Conservation (phyloP, 2,888 invertebrate genomes). For the Lumbricus terrestris region DNA sequence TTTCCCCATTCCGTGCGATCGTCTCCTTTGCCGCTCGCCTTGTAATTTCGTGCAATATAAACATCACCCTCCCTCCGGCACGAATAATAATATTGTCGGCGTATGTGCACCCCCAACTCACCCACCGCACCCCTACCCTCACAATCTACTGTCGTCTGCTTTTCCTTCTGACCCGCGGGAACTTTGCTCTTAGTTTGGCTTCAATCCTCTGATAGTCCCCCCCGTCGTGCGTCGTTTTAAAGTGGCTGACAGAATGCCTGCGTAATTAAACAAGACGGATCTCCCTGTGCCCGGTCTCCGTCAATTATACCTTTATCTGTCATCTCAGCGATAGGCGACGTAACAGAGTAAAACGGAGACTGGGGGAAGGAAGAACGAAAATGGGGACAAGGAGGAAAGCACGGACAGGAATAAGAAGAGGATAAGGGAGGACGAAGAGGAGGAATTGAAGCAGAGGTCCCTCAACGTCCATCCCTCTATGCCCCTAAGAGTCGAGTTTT, state of each 20-base stretch:
- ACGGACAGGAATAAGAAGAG: too few species aligned
- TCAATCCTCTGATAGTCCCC: not conserved
- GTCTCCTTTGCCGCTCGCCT: not conserved
- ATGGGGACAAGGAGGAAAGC: too few species aligned
- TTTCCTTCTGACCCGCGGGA: too few species aligned
- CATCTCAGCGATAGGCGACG: not conserved
- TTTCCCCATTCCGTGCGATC: not conserved
- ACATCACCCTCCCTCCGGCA: not conserved
- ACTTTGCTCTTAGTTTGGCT: not conserved
- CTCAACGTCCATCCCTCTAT: too few species aligned
- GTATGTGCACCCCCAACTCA: not conserved
- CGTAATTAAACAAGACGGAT: not conserved
- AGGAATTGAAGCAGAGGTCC: not conserved
- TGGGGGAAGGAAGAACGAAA: not conserved
- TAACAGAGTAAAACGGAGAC: not conserved
- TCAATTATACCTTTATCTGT: constrained; percentile 3
- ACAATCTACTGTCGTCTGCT: too few species aligned
- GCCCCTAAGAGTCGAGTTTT: too few species aligned
- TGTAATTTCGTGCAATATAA: not conserved
- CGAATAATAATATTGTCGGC: not conserved
- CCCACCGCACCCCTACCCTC: not conserved
- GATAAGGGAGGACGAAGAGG: not conserved
- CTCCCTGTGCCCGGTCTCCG: not conserved
- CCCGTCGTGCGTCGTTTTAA: not conserved
- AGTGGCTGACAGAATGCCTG: not conserved